Percentiles rank a stretch among this genome's conserved stretches.
phyloP scores from a whole-genome alignment of 1,140 invertebrate genomes.

The Listronotus oregonensis region DNA sequence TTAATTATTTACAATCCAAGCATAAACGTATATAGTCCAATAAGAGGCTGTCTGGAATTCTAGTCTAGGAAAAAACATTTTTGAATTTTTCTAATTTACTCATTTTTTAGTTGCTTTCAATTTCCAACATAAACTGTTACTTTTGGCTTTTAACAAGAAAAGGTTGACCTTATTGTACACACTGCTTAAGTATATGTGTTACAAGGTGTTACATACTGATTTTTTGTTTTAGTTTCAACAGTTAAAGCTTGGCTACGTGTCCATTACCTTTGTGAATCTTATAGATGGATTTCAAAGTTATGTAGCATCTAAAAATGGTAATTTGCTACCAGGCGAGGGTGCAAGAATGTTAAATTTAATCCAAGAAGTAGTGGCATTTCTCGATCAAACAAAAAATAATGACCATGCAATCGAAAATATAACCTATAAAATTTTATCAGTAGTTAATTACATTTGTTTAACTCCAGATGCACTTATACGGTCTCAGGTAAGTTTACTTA shows the following conservation, averaged over 20 bases:
- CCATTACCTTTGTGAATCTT: conserved; percentile 55
- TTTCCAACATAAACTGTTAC: too few relatives aligned
- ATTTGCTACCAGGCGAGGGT: conserved; percentile 64
- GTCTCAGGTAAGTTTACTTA: conserved; percentile 22
- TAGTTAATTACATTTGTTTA: conserved; percentile 23
- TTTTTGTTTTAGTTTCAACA: conserved; percentile 59
- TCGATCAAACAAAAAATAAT: conserved; percentile 35
- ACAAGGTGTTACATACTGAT: too few relatives aligned
- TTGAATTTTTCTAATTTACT: too few relatives aligned
- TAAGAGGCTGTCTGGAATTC: too few relatives aligned
- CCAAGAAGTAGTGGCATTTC: conserved; percentile 59
- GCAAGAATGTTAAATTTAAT: conserved; percentile 60
- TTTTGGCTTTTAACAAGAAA: too few relatives aligned
- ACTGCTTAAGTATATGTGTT: too few relatives aligned
- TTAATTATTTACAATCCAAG: too few relatives aligned
- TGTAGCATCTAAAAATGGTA: conserved; percentile 45
- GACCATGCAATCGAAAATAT: conserved; percentile 13
- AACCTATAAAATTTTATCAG: conserved; percentile 14
- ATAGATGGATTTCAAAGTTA: conserved; percentile 56
- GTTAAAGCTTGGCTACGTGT: conserved; percentile 63
- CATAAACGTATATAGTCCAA: too few relatives aligned
- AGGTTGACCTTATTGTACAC: too few relatives aligned
- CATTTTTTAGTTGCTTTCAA: too few relatives aligned
- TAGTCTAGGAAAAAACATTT: too few relatives aligned
- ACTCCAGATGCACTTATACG: conserved; percentile 24